A percentile compares a stretch with the other conserved stretches of the same genome.
These are phyloP conservation scores for Nyctalus aviator DNA, from an alignment of 2,797 vertebrate genomes.

Conservation along the genomic window DNA sequence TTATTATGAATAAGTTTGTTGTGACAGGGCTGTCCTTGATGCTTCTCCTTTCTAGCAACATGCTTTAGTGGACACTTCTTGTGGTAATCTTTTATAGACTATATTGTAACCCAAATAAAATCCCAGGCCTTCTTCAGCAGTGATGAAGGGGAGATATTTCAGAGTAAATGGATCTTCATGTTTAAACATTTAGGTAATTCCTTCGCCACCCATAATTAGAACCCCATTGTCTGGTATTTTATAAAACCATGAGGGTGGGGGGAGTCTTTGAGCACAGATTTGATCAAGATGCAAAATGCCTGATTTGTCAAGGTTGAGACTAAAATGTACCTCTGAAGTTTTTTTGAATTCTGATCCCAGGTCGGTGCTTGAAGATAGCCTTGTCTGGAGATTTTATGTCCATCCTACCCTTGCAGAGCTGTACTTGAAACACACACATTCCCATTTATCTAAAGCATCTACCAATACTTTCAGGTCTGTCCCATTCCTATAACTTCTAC, in stretches of 20 bases:
- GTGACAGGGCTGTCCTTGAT: not conserved
- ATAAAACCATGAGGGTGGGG: not conserved
- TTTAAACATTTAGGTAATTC: not conserved
- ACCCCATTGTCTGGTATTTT: not conserved
- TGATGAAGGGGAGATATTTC: not conserved
- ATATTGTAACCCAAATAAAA: conserved; percentile 15
- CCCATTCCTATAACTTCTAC: conserved; percentile 1
- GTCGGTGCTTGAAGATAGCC: not conserved
- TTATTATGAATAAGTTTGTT: not conserved
- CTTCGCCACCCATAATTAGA: not conserved
- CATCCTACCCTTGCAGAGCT: not conserved
- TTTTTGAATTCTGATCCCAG: not conserved
- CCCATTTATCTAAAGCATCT: not conserved
- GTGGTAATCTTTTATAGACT: not conserved
- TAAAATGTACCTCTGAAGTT: not conserved
- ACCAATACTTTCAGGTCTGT: not conserved
- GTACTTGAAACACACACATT: not conserved
- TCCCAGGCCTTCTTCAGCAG: not conserved
- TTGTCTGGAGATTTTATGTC: not conserved
- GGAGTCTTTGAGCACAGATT: not conserved
- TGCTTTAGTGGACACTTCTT: not conserved
- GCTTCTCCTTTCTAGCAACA: not conserved
- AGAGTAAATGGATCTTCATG: not conserved
- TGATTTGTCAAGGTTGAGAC: not conserved
- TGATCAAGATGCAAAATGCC: not conserved